A percentile compares a stretch with the other conserved stretches of the same genome.
Evolutionary conservation across 2,888 invertebrate species (phyloP).

Genomic region (Erynnis tages): DNA sequence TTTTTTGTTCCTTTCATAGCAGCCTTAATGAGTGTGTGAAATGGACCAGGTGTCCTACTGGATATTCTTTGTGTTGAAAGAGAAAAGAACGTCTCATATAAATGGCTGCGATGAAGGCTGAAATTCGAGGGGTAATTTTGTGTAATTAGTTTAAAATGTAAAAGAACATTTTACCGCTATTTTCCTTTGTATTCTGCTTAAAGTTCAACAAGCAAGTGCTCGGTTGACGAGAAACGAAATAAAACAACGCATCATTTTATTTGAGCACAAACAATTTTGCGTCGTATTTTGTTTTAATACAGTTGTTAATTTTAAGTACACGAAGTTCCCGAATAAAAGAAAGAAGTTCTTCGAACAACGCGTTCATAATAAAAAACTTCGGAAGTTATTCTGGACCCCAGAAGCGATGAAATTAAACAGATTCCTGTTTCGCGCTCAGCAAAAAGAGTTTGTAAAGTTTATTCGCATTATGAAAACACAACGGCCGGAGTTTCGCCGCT

Average conservation of each 20-base stretch:
- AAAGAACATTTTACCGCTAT: neutral
- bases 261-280: neutral
- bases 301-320: conserved; percentile 1
- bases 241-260: neutral
- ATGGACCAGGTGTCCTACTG: conserved; percentile 32
- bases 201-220: neutral
- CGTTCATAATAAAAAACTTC: conserved; percentile 9
- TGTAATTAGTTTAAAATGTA: conserved; percentile 13
- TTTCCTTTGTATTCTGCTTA: neutral
- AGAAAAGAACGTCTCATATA: conserved; percentile 18
- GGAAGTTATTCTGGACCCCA: conserved; percentile 10
- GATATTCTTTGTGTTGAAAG: conserved; percentile 26
- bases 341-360: conserved; percentile 3
- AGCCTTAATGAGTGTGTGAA: conserved; percentile 38
- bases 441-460: conserved; percentile 33
- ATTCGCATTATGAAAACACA: conserved; percentile 38
- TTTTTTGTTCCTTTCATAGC: conserved; percentile 33
- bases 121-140: conserved; percentile 4
- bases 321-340: conserved; percentile 1
- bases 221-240: neutral
- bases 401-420: conserved; percentile 25
- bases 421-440: conserved; percentile 26
- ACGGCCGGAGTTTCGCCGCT: conserved; percentile 38
- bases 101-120: conserved; percentile 3
- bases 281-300: neutral